phyloP scores from a whole-genome alignment of 1,140 invertebrate genomes.

The Ylistrum balloti region DNA sequence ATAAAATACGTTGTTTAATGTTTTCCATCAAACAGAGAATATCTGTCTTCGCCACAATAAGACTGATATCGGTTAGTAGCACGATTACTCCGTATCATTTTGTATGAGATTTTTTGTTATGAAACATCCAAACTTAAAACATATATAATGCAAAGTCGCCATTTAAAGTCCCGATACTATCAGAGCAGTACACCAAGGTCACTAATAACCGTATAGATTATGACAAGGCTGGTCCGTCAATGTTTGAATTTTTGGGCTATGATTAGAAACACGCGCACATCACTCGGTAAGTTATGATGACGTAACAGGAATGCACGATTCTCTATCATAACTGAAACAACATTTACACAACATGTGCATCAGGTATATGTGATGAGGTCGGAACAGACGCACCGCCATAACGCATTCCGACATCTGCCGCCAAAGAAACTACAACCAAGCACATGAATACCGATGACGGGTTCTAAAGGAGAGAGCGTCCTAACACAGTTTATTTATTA shows the following conservation, averaged over 20 bases:
- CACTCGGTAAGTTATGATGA: slow-evolving; percentile 18
- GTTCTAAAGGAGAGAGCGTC: background rate
- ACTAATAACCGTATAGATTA: background rate
- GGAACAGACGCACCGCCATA: background rate
- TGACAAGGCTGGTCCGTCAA: background rate
- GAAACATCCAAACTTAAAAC: no score
- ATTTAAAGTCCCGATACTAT: background rate
- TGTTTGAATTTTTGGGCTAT: background rate
- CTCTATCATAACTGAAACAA: slow-evolving; percentile 17
- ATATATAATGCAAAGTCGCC: background rate
- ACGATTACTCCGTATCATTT: no score
- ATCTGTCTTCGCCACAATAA: no score
- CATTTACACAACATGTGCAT: background rate
- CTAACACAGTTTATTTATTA: background rate
- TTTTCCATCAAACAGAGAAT: no score
- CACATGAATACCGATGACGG: background rate
- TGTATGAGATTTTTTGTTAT: no score
- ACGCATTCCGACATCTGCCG: slow-evolving; percentile 31
- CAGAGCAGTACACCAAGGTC: background rate
- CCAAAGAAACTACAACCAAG: background rate
- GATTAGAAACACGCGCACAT: background rate
- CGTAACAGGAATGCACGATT: slow-evolving; percentile 26
- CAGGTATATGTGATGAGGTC: background rate
- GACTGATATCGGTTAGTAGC: no score
- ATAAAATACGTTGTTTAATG: no score